Base-by-base conservation (phyloP, 2,113 vertebrate species). In the Zosterops japonicus region DNA sequence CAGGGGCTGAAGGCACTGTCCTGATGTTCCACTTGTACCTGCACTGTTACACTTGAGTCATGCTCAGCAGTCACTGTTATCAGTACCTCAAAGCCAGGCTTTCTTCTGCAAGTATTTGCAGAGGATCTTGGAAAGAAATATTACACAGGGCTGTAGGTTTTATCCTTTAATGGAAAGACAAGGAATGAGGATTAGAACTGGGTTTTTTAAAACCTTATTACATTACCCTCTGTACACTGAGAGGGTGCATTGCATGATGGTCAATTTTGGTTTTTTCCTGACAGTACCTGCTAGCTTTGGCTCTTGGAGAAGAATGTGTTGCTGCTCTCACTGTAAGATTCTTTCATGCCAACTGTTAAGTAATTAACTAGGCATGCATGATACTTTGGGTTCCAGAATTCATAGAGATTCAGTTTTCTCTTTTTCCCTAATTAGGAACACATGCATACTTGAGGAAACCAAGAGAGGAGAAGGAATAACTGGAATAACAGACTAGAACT, bases 111-210 rank as follows among this genome's bases (percentile, higher is more conserved):
- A 0, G 0, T 69, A 29, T 88, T 84, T 95, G 31, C 55, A 88
- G 82, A 69, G 61, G 11, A 71, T 22, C 55, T 74, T 80, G 46
- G 68, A 57, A 57, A 80, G 70, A 69, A 83, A 39, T 81, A 55
- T 12, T 67, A 35, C 46, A n/a, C 39, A 22, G 39, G 39, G 72
- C 70, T 92, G 29, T n/a, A 77, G 90, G 59, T 89, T 92, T 90
- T 95, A 39, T 93, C 94, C 91, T 96, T 93, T 95, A 90, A 96
- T 95, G 90, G 83, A 88, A 88, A 95, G 33, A 92, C 84, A 81
- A 39, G n/a, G 50, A 92, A 70, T 53, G 42, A 63, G 61, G 71
- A 68, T 90, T 90, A 59, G 63, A 89, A 53, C 9, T 44, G 14
- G 16, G 19, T 63, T 61, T 86, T 82, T 76, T 90, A 35, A 19